phyloP scores from a whole-genome alignment of 2,797 vertebrate species.

The Halcyon smyrnensis region DNA sequence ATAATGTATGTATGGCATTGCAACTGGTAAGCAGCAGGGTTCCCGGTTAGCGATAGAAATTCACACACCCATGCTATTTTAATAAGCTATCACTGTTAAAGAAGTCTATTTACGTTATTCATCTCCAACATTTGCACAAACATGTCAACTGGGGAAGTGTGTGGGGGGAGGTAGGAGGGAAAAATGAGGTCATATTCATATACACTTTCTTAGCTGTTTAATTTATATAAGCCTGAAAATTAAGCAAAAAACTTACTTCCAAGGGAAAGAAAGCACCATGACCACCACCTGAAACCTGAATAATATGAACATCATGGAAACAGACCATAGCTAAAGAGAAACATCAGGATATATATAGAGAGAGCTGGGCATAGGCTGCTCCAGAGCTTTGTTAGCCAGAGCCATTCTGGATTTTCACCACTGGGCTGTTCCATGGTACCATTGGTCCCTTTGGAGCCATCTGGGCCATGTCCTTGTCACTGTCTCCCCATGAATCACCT shows the following conservation, averaged over 20 bases:
- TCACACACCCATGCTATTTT: conserved; percentile 74
- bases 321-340: not conserved
- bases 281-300: not conserved
- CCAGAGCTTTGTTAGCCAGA: not conserved
- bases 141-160: conserved; percentile 71
- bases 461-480: not conserved
- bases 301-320: not conserved
- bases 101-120: conserved; percentile 73
- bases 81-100: conserved; percentile 68
- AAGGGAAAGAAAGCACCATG: not conserved
- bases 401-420: not conserved
- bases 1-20: conserved; percentile 63
- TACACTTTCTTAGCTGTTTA: conserved; percentile 61
- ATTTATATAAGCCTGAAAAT: conserved; percentile 65
- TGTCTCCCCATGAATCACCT: not conserved
- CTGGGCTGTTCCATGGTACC: not conserved
- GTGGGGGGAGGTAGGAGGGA: conserved; percentile 71
- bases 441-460: not conserved
- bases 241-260: not conserved
- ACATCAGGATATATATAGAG: not conserved
- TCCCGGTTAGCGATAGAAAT: conserved; percentile 56
- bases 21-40: conserved; percentile 60
- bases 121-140: conserved; percentile 72
- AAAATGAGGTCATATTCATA: conserved; percentile 72
- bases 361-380: not conserved